Percentiles rank a stretch among this genome's conserved stretches.
These are phyloP conservation scores for Amazona guildingii DNA, from an alignment of 2,113 vertebrate genomes.

Conservation along the genomic window DNA sequence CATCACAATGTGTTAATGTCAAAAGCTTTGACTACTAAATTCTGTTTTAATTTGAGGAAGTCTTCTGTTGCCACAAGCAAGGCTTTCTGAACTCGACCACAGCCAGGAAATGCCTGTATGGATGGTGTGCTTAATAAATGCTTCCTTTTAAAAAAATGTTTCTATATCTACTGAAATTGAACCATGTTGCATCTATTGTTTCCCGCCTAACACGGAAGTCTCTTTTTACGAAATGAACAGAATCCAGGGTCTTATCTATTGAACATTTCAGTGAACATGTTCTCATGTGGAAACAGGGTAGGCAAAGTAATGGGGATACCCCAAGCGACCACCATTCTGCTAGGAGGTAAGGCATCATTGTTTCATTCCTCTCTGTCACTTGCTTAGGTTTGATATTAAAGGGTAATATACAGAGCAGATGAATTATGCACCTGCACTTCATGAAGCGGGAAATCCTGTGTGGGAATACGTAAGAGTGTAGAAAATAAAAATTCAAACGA, in stretches of 20 bases:
- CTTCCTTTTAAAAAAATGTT: background rate
- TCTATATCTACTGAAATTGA: background rate
- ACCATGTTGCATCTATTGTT: background rate
- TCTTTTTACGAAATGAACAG: background rate
- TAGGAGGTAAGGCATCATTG: background rate
- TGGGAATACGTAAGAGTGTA: background rate
- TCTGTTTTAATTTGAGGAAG: background rate
- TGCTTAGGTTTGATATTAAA: background rate
- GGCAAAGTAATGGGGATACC: background rate
- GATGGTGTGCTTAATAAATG: background rate
- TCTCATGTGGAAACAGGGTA: background rate
- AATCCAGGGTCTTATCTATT: background rate
- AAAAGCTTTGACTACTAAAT: background rate
- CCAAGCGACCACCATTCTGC: background rate
- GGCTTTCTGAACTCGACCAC: background rate
- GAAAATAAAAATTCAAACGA: background rate
- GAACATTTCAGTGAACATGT: background rate
- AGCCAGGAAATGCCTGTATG: background rate
- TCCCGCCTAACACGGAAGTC: background rate
- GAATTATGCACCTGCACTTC: background rate
- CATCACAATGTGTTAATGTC: background rate
- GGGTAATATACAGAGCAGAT: background rate
- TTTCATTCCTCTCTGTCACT: background rate
- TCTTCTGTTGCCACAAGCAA: background rate
- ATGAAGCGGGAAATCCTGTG: background rate